Percentiles rank a stretch among this genome's conserved stretches.
phyloP scores from a whole-genome alignment of 2,113 vertebrate species.

The Acrocephalus arundinaceus region DNA sequence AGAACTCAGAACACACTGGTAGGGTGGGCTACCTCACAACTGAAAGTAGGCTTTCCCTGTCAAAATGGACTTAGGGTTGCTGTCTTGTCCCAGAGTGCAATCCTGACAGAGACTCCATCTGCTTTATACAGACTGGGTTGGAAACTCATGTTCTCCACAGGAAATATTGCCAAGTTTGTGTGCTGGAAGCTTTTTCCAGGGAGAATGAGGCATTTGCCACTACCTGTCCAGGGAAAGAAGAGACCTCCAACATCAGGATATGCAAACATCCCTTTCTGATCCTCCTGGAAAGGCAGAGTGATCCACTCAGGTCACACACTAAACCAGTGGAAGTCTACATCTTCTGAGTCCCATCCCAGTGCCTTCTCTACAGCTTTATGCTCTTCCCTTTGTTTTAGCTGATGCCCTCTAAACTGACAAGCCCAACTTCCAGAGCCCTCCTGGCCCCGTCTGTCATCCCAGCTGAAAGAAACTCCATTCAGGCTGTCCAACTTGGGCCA shows the following conservation, averaged over 20 bases:
- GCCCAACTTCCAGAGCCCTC: constrained; percentile 30
- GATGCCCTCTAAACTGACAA: neutral
- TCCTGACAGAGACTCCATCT: too few species aligned
- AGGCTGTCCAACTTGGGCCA: constrained; percentile 41
- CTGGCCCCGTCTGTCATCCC: constrained; percentile 49
- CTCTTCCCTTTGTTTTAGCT: constrained; percentile 7
- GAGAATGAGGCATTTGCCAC: neutral
- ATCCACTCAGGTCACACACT: too few species aligned
- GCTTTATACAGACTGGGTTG: rapidly evolving
- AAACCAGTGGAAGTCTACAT: neutral
- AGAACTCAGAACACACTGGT: rapidly evolving
- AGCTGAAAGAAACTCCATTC: constrained; percentile 23
- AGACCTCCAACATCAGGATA: neutral
- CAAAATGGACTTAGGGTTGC: neutral
- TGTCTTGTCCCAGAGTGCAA: neutral
- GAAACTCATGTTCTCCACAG: neutral
- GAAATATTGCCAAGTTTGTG: neutral
- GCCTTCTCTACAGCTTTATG: neutral
- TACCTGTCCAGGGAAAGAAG: neutral
- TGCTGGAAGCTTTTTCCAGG: neutral
- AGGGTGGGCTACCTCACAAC: neutral
- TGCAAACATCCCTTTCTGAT: neutral
- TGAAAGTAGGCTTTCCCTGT: neutral
- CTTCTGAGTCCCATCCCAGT: neutral
- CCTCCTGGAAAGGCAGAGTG: rapidly evolving